Evolutionary conservation across 2,797 vertebrate species (phyloP), one percentile per base, ranked within the genome.

Genomic region (Sciaenops ocellatus): DNA sequence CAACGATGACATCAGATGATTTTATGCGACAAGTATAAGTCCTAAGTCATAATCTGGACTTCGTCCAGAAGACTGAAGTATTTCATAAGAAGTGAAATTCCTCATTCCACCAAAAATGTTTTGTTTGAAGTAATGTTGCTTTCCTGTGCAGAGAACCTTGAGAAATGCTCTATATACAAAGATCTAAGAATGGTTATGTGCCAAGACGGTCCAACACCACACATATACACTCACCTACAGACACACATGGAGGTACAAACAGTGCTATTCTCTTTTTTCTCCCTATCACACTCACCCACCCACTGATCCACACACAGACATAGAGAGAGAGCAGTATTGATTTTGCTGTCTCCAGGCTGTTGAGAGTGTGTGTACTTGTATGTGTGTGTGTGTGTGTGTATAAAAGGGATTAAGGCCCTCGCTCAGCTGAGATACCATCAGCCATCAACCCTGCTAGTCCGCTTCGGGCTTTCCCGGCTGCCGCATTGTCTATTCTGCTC

Each of bases 401-500:
- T 87, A 83, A 96, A 96, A 96, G 95, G 97, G 97, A 98, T 99
- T 98, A 98, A 96, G 97, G 96, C 96, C 96, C 95, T 94, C 91
- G 95, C 95, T 97, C 96, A 95, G 95, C 96, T 92, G 95, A 97
- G 97, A 98, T 98, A 98, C 94, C 96, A 99, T 99, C 98, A 97
- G 96, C 96, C 96, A 97, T 96, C 97, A 97, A 97, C 97, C 97
- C 97, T 96, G 96, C 85, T 54, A 93, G 89, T 94, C 93, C 87
- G 91, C 93, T 96, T 97, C 98, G 72, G 96, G 97, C 97, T 99
- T 99, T 99, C 97, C 97, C 96, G 95, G 96, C 97, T 97, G 97
- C 98, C 97, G 94, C 97, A 99, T 99, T 99, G 98, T 99, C 98
- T 99, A 98, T 98, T 99, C 98, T 99, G 97, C 97, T 98, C 97